Percentiles rank a stretch among this genome's conserved stretches.
phyloP scores from a whole-genome alignment of 2,888 invertebrate species.

The Idaea dimidiata region DNA sequence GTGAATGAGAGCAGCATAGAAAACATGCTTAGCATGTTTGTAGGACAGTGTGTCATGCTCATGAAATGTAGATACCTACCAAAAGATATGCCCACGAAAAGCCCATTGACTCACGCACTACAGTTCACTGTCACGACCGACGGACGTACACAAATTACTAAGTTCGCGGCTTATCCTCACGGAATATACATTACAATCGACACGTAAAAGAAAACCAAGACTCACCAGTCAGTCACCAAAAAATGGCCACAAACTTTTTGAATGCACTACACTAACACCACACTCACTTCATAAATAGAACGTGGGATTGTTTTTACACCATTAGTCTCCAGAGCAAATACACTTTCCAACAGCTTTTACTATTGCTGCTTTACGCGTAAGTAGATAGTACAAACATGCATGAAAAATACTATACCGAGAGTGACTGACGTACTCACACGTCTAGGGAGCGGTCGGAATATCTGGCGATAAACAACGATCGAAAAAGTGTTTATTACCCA shows the following conservation, averaged over 20 bases:
- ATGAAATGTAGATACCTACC: constrained; percentile 9
- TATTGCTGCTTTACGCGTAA: constrained; percentile 68
- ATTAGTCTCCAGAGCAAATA: constrained; percentile 66
- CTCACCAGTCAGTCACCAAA: constrained; percentile 55
- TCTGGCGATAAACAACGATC: constrained; percentile 45
- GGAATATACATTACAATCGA: constrained; percentile 45
- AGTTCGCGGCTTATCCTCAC: constrained; percentile 32
- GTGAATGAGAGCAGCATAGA: constrained; percentile 7
- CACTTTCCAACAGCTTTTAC: constrained; percentile 80
- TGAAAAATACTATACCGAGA: constrained; percentile 72
- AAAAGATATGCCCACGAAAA: constrained; percentile 4
- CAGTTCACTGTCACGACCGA: constrained; percentile 11
- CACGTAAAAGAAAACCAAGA: constrained; percentile 60
- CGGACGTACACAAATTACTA: not conserved
- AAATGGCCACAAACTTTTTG: constrained; percentile 74
- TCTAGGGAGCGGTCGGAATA: constrained; percentile 77
- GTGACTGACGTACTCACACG: constrained; percentile 67
- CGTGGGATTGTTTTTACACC: constrained; percentile 72
- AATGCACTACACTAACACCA: constrained; percentile 55
- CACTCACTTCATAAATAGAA: constrained; percentile 63
- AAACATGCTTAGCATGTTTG: constrained; percentile 21
- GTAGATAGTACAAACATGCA: constrained; percentile 72
- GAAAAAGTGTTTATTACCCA: constrained; percentile 43
- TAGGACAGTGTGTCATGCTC: constrained; percentile 28
- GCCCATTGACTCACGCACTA: constrained; percentile 13